These are phyloP conservation scores for Goniozus legneri DNA, from an alignment of 1,140 invertebrate genomes.

Conservation along the genomic window DNA sequence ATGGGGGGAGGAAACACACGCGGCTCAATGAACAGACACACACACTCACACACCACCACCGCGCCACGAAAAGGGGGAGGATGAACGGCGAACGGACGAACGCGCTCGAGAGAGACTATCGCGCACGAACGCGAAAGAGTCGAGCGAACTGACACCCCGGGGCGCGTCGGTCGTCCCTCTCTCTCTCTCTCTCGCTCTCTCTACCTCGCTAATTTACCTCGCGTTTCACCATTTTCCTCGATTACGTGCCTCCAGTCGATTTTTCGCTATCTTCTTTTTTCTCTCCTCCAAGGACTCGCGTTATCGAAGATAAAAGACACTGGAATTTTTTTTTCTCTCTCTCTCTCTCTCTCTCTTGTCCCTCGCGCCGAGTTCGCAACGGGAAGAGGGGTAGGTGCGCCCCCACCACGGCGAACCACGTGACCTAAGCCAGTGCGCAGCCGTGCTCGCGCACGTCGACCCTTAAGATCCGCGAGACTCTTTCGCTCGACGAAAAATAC, in stretches of 20 bases:
- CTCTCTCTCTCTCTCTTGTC: too few relatives aligned
- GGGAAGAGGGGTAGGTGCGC: too few relatives aligned
- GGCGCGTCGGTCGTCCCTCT: conserved; percentile 36
- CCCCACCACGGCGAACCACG: conserved; percentile 25
- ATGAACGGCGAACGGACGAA: conserved; percentile 26
- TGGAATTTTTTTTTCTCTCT: too few relatives aligned
- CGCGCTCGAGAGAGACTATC: too few relatives aligned
- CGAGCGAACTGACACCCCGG: conserved; percentile 32
- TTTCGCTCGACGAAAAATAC: too few relatives aligned
- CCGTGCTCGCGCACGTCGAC: conserved; percentile 1
- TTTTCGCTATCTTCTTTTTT: neutral
- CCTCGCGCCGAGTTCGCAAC: too few relatives aligned
- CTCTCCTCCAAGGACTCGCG: neutral
- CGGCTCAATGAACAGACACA: conserved; percentile 36
- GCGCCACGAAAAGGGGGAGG: conserved; percentile 36
- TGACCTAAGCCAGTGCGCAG: conserved; percentile 10
- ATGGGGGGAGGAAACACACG: conserved; percentile 17
- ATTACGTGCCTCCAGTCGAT: too few relatives aligned
- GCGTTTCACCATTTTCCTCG: neutral
- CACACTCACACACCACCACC: too few relatives aligned
- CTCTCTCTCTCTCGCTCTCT: too few relatives aligned
- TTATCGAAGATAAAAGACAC: too few relatives aligned
- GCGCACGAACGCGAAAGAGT: too few relatives aligned
- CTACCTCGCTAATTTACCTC: neutral
- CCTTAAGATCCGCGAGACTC: too few relatives aligned